phyloP scores from a whole-genome alignment of 2,888 invertebrate genomes.

The Drosophila atroscutellata region DNA sequence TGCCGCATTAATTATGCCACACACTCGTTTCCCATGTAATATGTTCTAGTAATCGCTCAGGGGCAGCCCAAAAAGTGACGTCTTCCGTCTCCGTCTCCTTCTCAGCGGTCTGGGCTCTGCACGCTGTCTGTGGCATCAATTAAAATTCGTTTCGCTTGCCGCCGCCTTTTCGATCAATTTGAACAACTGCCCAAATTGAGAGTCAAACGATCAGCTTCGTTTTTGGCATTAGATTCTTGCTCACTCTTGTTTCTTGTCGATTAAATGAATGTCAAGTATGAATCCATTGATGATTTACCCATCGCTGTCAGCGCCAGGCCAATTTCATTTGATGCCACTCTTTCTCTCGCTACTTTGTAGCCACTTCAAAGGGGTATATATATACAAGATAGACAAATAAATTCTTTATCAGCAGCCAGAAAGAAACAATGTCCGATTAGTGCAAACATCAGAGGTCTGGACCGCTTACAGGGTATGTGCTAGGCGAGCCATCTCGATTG shows the following conservation, averaged over 20 bases:
- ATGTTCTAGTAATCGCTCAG: conserved; percentile 38
- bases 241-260: conserved; percentile 40
- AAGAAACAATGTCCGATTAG: background rate
- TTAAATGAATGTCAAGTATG: conserved; percentile 81
- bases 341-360: conserved; percentile 8
- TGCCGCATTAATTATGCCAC: conserved; percentile 70
- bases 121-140: conserved; percentile 74
- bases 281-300: conserved; percentile 77
- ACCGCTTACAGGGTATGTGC: background rate
- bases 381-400: background rate
- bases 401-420: too few relatives aligned
- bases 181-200: conserved; percentile 61
- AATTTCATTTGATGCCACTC: conserved; percentile 58
- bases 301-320: conserved; percentile 42
- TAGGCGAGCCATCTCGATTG: background rate
- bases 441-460: background rate
- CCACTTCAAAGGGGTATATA: background rate
- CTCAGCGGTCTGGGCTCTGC: too few relatives aligned
- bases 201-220: conserved; percentile 42
- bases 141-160: conserved; percentile 73
- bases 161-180: conserved; percentile 56
- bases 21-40: conserved; percentile 39
- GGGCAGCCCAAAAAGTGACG: conserved; percentile 34
- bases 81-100: conserved; percentile 13
- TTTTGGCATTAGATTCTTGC: conserved; percentile 54